Percentiles rank a stretch among this genome's conserved stretches.
Evolutionary conservation across 2,888 invertebrate species (phyloP).

Genomic region (Megastigmus dorsalis): DNA sequence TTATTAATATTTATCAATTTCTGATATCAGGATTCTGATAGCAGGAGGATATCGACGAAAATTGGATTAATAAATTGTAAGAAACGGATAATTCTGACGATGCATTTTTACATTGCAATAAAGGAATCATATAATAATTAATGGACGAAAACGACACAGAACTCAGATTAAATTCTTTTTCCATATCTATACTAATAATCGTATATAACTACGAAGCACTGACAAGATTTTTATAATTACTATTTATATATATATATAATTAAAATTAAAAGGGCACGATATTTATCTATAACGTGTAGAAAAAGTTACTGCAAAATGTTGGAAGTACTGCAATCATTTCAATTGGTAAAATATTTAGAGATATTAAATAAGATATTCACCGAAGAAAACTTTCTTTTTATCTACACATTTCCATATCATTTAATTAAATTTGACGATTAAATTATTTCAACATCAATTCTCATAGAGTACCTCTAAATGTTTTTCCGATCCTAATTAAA

Average conservation of each 20-base stretch:
- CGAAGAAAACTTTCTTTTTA: slow-evolving; percentile 4
- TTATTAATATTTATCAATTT: no score
- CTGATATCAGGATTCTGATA: no score
- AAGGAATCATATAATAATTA: slow-evolving; percentile 17
- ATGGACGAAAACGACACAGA: neutral
- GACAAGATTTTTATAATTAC: neutral
- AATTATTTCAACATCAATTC: no score
- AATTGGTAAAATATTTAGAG: slow-evolving; percentile 18
- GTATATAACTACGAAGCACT: neutral
- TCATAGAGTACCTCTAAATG: no score
- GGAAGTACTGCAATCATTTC: slow-evolving; percentile 19
- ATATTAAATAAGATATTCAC: neutral
- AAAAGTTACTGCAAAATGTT: neutral
- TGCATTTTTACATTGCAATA: slow-evolving; percentile 23
- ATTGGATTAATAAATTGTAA: neutral
- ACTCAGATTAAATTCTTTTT: neutral
- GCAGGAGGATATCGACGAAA: neutral
- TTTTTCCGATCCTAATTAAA: no score
- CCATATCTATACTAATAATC: neutral
- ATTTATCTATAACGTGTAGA: neutral
- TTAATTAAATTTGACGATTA: neutral
- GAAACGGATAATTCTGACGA: slow-evolving; percentile 1
- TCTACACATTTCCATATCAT: neutral
- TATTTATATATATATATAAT: neutral
- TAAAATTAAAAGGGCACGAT: neutral